Conservation (phyloP, 2,888 invertebrate species). For the Branchipolynoe longqiensis region DNA sequence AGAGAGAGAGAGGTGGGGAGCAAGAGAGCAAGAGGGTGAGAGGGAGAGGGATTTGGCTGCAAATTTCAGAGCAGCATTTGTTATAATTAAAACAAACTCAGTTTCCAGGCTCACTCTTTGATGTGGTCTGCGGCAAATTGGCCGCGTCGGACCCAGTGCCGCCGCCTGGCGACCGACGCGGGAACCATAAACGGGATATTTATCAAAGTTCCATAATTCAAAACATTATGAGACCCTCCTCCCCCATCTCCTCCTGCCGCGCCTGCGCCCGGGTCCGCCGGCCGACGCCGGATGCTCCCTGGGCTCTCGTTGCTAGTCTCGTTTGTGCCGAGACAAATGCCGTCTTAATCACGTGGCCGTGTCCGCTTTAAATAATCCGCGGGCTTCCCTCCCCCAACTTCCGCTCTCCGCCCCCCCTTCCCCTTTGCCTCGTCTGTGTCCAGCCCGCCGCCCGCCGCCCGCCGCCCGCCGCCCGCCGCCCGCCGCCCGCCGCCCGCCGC, state of each 20-base stretch:
- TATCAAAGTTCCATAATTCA: conserved; percentile 56
- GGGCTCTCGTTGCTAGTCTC: conserved; percentile 46
- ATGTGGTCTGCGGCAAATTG: conserved; percentile 47
- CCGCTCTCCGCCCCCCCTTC: no score
- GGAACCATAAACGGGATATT: conserved; percentile 46
- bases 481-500: no score
- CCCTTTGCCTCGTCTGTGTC: no score
- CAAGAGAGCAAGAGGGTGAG: no score
- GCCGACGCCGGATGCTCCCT: conserved; percentile 19
- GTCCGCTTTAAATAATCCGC: conserved; percentile 47
- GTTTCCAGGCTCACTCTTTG: conserved; percentile 30
- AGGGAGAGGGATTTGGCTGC: no score
- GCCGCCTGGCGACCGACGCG: not conserved
- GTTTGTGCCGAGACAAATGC: conserved; percentile 54
- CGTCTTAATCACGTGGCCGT: conserved; percentile 50
- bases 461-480: no score
- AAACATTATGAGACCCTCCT: conserved; percentile 29
- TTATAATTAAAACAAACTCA: conserved; percentile 52
- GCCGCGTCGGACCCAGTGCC: conserved; percentile 14
- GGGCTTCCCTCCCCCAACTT: no score
- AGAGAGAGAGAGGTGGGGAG: no score
- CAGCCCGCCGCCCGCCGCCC: no score
- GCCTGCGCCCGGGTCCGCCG: conserved; percentile 17
- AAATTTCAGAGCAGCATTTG: conserved; percentile 40
- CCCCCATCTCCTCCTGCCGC: no score